Evolutionary conservation across 2,113 vertebrate species (phyloP).

Genomic region (Phylloscopus whistleri): DNA sequence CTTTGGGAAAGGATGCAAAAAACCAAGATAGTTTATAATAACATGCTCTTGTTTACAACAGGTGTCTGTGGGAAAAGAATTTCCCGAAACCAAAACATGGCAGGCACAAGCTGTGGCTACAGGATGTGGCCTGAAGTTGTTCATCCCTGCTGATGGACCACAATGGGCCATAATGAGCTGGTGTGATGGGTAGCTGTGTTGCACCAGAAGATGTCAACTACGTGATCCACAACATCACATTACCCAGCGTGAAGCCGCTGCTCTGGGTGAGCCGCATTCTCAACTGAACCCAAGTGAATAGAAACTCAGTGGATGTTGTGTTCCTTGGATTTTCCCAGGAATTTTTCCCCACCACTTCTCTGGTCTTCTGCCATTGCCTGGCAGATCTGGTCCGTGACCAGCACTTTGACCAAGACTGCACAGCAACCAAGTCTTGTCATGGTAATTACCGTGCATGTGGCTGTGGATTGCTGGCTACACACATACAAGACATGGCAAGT

Average conservation of each 20-base stretch:
- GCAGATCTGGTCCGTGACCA: background rate
- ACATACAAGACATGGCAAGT: background rate
- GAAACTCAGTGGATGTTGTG: background rate
- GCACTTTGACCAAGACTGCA: background rate
- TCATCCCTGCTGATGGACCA: background rate
- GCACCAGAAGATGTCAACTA: background rate
- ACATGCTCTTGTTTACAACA: no score
- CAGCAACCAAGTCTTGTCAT: background rate
- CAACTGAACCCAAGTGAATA: background rate
- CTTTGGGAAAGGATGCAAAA: no score
- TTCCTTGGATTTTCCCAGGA: background rate
- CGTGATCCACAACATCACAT: background rate
- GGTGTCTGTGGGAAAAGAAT: no score
- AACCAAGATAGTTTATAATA: no score
- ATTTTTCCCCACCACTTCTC: background rate
- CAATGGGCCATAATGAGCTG: background rate
- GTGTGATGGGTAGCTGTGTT: background rate
- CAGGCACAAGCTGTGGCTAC: no score
- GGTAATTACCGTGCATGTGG: background rate
- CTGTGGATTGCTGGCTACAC: background rate
- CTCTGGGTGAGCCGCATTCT: background rate
- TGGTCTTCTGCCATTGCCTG: background rate
- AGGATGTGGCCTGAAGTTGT: background rate
- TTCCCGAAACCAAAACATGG: no score
- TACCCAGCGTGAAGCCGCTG: background rate